A percentile compares a stretch with the other conserved stretches of the same genome.
Evolutionary conservation across 37 sponge, comb jelly and placozoan species (phyloP).

Genomic region (Hexactinellida sp.): DNA sequence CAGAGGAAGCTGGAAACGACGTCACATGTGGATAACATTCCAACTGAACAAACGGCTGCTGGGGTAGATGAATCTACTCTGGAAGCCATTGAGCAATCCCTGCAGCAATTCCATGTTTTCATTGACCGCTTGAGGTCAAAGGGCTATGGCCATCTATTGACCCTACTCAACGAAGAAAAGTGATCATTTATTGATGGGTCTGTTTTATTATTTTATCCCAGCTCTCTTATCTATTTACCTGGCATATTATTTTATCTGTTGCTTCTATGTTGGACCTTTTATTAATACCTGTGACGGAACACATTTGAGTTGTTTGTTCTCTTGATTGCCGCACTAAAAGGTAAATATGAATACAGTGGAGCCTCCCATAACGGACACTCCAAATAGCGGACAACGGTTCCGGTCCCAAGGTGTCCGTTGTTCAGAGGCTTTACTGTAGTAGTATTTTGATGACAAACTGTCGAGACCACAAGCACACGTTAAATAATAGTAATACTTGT

Average conservation of each 20-base stretch:
- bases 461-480: too few relatives aligned
- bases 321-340: too few relatives aligned
- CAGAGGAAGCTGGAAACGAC: background rate
- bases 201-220: background rate
- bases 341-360: too few relatives aligned
- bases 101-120: conserved; percentile 46
- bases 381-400: too few relatives aligned
- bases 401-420: too few relatives aligned
- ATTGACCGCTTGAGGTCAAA: conserved; percentile 34
- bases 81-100: conserved; percentile 32
- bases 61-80: conserved; percentile 27
- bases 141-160: conserved; percentile 28
- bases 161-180: background rate
- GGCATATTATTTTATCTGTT: background rate
- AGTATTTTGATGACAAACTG: too few relatives aligned
- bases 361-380: too few relatives aligned
- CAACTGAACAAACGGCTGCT: background rate
- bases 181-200: background rate
- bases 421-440: too few relatives aligned
- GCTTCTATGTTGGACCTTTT: too few relatives aligned
- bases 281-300: too few relatives aligned
- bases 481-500: too few relatives aligned
- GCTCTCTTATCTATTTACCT: background rate
- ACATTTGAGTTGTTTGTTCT: too few relatives aligned
- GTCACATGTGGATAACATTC: background rate